phyloP scores from a whole-genome alignment of 2,113 vertebrate genomes.

The Cathartes aura region DNA sequence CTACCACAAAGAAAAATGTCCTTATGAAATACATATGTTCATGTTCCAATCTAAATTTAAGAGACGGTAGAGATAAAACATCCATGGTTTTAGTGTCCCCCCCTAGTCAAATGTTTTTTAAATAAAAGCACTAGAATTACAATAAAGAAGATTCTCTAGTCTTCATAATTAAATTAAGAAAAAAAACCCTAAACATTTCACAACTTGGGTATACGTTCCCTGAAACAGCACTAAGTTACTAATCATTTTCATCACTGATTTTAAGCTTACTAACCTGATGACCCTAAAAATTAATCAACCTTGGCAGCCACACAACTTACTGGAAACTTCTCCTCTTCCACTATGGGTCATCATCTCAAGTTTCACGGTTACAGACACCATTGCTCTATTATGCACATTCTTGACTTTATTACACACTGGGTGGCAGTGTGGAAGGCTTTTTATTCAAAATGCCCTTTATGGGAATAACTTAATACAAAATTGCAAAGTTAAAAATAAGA shows the following conservation, averaged over 20 bases:
- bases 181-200: background rate
- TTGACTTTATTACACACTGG: background rate
- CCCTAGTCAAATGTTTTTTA: background rate
- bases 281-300: background rate
- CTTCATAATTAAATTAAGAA: background rate
- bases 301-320: background rate
- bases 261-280: background rate
- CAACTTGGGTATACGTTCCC: fast-evolving
- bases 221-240: background rate
- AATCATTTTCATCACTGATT: background rate
- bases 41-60: background rate
- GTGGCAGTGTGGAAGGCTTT: background rate
- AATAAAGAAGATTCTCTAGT: background rate
- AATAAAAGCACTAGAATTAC: background rate
- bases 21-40: background rate
- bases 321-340: background rate
- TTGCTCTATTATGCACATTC: background rate
- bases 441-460: background rate
- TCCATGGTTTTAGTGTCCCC: background rate
- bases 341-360: background rate
- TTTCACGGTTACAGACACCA: background rate
- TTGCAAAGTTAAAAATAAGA: background rate
- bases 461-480: background rate
- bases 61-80: background rate
- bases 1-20: background rate